Evolutionary conservation across 2,113 vertebrate species (phyloP), one percentile per base, ranked within the genome.

Genomic region (Neotoma lepida): DNA sequence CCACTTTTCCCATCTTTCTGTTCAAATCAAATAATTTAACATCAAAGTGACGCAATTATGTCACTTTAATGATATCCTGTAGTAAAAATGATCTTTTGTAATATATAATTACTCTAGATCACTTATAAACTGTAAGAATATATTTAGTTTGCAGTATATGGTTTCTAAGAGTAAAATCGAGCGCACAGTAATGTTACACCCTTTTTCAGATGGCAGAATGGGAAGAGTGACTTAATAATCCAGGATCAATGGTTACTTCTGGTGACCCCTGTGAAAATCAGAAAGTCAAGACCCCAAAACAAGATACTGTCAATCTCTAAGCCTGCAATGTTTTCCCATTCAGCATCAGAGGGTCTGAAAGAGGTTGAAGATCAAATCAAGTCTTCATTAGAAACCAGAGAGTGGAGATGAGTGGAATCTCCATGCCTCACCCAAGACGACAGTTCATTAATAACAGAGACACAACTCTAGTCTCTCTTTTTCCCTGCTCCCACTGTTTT

Each of bases 31-130:
- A 91, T 81, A 90, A 96, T 74, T 2, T 68, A 86, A 86, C 1
- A 56, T 71, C 24, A 26, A 82, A 58, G 66, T 73, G 94, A 94
- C 96, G 91, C 92, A 96, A 96, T 96, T 95, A 73, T 96, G 64
- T 89, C 95, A 93, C 76, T 98, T 97, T 96, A 96, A 96, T 98
- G 94, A 88, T 98, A 97, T 97, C 97, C 96, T 97, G 90, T 96
- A 91, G 97, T 95, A 87, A 94, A 63, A 96, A 94, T 90, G 54
- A 0, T 58, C 17, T 92, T 96, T 96, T 97, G 97, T 94, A 96
- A 91, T 91, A 96, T 64, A 49, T 73, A 74, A 68, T 76, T 93
- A 84, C 86, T 95, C 44, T 88, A 71, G 93, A 81, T 92, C 96
- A 54, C 30, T n/a, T 44, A 24, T 41, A 56, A 28, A 41, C 76